These are phyloP conservation scores for Chloroceryle inda DNA, from an alignment of 2,797 vertebrate species.

Conservation along the genomic window DNA sequence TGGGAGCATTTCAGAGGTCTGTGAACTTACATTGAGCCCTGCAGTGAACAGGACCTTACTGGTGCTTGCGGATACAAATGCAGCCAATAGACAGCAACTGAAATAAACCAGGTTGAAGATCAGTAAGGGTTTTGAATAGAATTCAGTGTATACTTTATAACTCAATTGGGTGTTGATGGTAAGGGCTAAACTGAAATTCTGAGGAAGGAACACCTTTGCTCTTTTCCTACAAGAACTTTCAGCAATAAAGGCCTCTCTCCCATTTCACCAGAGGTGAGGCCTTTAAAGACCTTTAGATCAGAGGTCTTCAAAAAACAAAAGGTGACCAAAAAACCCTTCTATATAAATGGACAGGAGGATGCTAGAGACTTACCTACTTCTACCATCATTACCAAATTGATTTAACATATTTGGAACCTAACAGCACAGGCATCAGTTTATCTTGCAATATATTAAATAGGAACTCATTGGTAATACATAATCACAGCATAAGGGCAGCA, in stretches of 20 bases:
- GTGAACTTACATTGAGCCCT: neutral
- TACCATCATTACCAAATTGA: conserved; percentile 14
- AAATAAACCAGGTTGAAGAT: neutral
- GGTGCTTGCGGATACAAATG: neutral
- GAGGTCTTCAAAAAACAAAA: neutral
- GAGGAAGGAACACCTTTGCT: neutral
- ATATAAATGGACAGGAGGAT: neutral
- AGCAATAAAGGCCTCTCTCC: neutral
- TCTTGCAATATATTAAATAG: conserved; percentile 3
- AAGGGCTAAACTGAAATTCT: neutral
- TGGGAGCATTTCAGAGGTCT: fast-evolving
- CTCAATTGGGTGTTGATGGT: neutral
- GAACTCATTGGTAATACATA: neutral
- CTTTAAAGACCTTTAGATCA: neutral
- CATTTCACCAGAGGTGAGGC: neutral
- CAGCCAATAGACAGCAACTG: neutral
- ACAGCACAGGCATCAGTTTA: conserved; percentile 1
- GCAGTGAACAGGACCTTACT: neutral
- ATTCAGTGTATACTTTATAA: neutral
- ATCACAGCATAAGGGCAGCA: neutral
- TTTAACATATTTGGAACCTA: conserved; percentile 46
- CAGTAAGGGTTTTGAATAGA: neutral
- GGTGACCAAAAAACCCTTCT: neutral
- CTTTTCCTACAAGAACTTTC: neutral
- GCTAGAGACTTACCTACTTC: neutral